Base-by-base conservation (phyloP, 2,888 invertebrate genomes). In the Drosophila anomalata region DNA sequence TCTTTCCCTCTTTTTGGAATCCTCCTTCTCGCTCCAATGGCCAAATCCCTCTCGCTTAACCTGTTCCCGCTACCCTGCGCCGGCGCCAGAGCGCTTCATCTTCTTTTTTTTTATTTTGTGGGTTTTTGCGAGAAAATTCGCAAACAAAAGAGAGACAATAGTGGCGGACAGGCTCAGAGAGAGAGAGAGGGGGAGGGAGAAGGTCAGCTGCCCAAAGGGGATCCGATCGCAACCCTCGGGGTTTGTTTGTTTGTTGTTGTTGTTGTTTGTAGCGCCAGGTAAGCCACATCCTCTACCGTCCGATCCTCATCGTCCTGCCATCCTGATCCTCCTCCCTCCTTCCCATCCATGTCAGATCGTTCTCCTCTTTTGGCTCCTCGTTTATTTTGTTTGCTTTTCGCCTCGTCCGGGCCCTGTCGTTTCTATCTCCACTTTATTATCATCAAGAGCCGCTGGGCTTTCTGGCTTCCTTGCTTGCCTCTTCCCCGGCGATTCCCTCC, bases 251-350 rank as follows among this genome's bases (percentile, higher is more conserved):
- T 66, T 57, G 63, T 72, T 85, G 62, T 65, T 59, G 66, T 60
- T 29, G 29, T 71, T 67, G 68, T 71, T 63, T 57, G 63, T 72
- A 82, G 82, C 82, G 82, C 82, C 85, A 82, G 85, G 82, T 82
- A 82, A 85, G 70, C 86, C 81, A 65, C 80, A 79, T 75, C 67
- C 72, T 63, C 54, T 5, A 51, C 56, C 14, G 24, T 3, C 31
- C 53, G 44, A 51, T 36, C 54, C 50, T 57, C 67, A 39, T 33
- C 44, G 12, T 50, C 59, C 73, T 55, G 71, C 51, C 57, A 57
- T 66, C 47, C 58, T 29, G 42, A 56, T 65, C 46, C 17, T 17
- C 17, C 17, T 17, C 31, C 44, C 44, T 46, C 46, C 26, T 39
- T 39, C 48, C 17, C 24, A 51, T 39, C 46, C 6, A 36, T 12